Conservation (phyloP, 2,797 vertebrate genomes). For the Mus minutoides region DNA sequence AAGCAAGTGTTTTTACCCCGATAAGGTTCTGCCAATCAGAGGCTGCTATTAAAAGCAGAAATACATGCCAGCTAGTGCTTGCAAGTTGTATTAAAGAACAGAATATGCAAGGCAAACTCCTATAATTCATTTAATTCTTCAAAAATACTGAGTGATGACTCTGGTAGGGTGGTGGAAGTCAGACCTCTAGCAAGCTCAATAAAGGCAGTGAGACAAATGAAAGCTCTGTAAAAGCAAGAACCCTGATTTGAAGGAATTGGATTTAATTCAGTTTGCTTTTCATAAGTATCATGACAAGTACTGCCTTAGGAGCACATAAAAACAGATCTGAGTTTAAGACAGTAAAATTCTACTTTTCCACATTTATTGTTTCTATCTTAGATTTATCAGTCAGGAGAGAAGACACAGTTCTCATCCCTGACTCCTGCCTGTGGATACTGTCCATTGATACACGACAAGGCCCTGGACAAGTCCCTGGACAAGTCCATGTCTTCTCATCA, state of each 20-base stretch:
- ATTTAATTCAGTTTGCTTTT: background rate
- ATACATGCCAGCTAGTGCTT: conserved; percentile 30
- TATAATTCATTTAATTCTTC: conserved; percentile 43
- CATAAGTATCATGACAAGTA: background rate
- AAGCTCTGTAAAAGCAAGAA: background rate
- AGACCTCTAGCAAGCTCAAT: background rate
- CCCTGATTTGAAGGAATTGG: background rate
- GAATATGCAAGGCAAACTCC: conserved; percentile 30
- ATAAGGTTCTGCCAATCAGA: conserved; percentile 56
- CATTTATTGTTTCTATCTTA: background rate
- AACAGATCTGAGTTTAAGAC: conserved; percentile 25
- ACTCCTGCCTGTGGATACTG: background rate
- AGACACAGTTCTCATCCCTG: background rate
- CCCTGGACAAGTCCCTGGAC: rapidly evolving
- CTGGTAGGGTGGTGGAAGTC: background rate
- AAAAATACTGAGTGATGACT: conserved; percentile 33
- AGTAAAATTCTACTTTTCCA: background rate
- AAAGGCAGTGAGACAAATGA: background rate
- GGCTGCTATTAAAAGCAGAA: conserved; percentile 65
- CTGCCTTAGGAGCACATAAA: background rate
- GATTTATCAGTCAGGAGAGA: background rate
- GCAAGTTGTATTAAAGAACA: conserved; percentile 11
- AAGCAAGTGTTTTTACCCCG: conserved; percentile 62
- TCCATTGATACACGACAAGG: background rate
- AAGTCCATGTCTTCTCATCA: background rate